Base-by-base conservation (phyloP, 2,797 vertebrate genomes). In the Lagocephalus sceleratus region DNA sequence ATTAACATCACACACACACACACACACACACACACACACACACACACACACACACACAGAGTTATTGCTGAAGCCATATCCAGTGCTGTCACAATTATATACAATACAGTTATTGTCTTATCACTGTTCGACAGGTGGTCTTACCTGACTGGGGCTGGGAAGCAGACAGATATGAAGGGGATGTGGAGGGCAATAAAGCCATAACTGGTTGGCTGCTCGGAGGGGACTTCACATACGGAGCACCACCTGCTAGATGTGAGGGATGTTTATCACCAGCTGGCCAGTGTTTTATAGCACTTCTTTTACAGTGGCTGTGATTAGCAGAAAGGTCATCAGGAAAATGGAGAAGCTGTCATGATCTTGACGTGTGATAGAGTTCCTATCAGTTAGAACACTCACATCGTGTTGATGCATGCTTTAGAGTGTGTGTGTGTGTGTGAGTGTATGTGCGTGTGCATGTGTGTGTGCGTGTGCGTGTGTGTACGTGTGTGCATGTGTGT, bases 121-220 rank as follows among this genome's bases (percentile, higher is more conserved):
- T 88, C 83, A 57, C 63, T 78, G 75, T 81, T 87, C 62, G 81
- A 86, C 89, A 91, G 89, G 89, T 92, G 90, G 85, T 79, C 75
- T 78, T 75, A 88, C 82, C 85, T 85, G 73, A 59, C 77, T 49
- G 63, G 39, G 60, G 55, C 79, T 76, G 77, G 73, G 77, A 74
- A 78, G 74, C 61, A 71, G 71, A 60, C 72, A 81, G 84, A 84
- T 90, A 87, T 88, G 73, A 84, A 85, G 78, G 81, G 78, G 84
- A 88, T 89, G 86, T 87, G 81, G 46, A 21, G 67, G 76, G 86
- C 78, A 87, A 92, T 91, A 89, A 91, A 92, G 81, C 86, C 80
- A 88, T 91, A 91, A 91, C 82, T 64, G 67, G 73, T 78, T 73
- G 73, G 66, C 51, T 73, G 76, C 85, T 85, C 85, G 83, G 74